phyloP scores from a whole-genome alignment of 2,888 invertebrate species.

The Calameuta idolon region DNA sequence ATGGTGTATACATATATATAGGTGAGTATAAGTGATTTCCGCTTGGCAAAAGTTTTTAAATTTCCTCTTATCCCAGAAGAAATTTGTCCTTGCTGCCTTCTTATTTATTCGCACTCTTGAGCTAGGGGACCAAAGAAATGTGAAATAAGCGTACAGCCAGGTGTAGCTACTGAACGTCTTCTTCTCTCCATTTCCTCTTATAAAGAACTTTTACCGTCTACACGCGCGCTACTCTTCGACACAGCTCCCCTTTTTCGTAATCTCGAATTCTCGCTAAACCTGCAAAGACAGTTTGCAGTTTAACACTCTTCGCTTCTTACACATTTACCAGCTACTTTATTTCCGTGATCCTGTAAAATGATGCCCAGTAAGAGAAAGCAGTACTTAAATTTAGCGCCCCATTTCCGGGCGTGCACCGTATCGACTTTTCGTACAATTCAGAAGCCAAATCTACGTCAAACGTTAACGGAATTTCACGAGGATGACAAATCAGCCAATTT shows the following conservation, averaged over 20 bases:
- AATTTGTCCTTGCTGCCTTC: neutral
- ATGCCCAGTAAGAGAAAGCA: neutral
- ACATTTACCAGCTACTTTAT: neutral
- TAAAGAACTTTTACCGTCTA: neutral
- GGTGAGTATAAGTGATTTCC: neutral
- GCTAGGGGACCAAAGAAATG: neutral
- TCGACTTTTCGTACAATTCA: no score
- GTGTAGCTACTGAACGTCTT: neutral
- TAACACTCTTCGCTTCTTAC: neutral
- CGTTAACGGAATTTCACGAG: no score
- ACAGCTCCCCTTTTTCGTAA: no score
- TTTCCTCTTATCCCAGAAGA: neutral
- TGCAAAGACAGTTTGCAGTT: neutral
- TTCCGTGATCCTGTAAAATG: constrained; percentile 7
- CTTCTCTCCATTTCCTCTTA: neutral
- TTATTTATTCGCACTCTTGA: neutral
- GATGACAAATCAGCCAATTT: neutral
- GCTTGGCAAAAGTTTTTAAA: neutral
- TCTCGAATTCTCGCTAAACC: no score
- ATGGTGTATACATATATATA: neutral
- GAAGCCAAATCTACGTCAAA: no score
- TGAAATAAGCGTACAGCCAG: neutral
- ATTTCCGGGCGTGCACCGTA: neutral
- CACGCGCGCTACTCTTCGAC: neutral
- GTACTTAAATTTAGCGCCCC: neutral